Percentiles rank a stretch among this genome's conserved stretches.
phyloP scores from a whole-genome alignment of 2,797 vertebrate species.

The Macropus fuliginosus region DNA sequence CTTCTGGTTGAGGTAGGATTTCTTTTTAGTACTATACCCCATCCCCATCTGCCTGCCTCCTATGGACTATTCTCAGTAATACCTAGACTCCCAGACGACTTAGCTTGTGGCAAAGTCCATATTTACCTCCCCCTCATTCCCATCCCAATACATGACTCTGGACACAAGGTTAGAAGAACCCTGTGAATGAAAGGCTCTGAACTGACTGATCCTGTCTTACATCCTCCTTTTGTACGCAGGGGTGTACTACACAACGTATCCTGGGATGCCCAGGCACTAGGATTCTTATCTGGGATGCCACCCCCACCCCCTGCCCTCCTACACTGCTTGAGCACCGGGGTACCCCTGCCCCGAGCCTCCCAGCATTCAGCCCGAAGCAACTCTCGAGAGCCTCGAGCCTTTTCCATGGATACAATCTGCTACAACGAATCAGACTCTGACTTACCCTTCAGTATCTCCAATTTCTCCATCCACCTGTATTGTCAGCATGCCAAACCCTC shows the following conservation, averaged over 20 bases:
- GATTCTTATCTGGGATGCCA: slow-evolving; percentile 86
- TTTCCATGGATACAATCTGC: slow-evolving; percentile 90
- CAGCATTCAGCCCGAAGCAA: slow-evolving; percentile 67
- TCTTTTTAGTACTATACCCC: not conserved
- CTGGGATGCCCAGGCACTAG: slow-evolving; percentile 91
- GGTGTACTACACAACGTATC: slow-evolving; percentile 91
- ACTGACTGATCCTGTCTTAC: slow-evolving; percentile 46
- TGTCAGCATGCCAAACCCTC: slow-evolving; percentile 90
- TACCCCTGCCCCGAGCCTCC: slow-evolving; percentile 69
- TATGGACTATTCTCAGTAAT: not conserved
- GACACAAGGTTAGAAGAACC: slow-evolving; percentile 41
- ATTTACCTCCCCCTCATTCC: not conserved
- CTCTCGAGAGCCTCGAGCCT: slow-evolving; percentile 65
- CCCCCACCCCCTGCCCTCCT: slow-evolving; percentile 88
- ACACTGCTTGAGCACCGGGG: slow-evolving; percentile 82
- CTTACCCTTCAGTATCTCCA: slow-evolving; percentile 89
- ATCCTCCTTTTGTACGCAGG: slow-evolving; percentile 83
- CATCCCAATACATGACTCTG: slow-evolving; percentile 10
- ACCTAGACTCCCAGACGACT: not conserved
- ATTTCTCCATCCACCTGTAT: slow-evolving; percentile 93
- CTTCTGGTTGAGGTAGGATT: not conserved
- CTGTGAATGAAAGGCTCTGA: slow-evolving; percentile 17
- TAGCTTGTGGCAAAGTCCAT: slow-evolving; percentile 42
- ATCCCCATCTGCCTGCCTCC: not conserved
- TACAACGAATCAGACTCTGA: slow-evolving; percentile 87